These are phyloP conservation scores for Lophotriccus pileatus DNA, from an alignment of 2,797 vertebrate genomes.

Conservation along the genomic window DNA sequence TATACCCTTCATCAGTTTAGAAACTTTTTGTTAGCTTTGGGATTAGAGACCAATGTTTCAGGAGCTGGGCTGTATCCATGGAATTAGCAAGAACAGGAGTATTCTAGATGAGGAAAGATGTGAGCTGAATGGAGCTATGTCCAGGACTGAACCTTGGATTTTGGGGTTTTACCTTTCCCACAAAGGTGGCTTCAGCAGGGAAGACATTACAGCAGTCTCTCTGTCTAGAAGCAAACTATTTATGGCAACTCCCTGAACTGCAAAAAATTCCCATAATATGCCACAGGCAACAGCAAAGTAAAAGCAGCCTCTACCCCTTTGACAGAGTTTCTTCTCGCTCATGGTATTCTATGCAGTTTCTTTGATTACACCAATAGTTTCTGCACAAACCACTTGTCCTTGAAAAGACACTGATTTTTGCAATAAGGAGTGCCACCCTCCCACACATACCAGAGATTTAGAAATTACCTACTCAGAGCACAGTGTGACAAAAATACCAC, in stretches of 20 bases:
- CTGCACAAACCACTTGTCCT: not conserved
- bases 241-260: not conserved
- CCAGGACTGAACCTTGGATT: not conserved
- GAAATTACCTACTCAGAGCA: not conserved
- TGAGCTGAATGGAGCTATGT: not conserved
- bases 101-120: not conserved
- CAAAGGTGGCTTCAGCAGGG: not conserved
- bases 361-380: not conserved
- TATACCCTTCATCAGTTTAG: not conserved
- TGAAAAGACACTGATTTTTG: not conserved
- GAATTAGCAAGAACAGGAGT: not conserved
- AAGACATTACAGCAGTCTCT: not conserved
- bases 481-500: not conserved
- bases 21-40: not conserved
- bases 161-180: not conserved
- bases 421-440: not conserved
- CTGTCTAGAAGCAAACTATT: not conserved
- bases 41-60: not conserved
- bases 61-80: not conserved
- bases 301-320: not conserved
- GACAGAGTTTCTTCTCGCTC: not conserved
- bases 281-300: not conserved
- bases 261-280: not conserved
- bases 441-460: not conserved
- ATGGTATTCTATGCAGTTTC: not conserved